A percentile compares a stretch with the other conserved stretches of the same genome.
Conservation (phyloP, 2,113 vertebrate genomes). For the Lycaon pictus region DNA sequence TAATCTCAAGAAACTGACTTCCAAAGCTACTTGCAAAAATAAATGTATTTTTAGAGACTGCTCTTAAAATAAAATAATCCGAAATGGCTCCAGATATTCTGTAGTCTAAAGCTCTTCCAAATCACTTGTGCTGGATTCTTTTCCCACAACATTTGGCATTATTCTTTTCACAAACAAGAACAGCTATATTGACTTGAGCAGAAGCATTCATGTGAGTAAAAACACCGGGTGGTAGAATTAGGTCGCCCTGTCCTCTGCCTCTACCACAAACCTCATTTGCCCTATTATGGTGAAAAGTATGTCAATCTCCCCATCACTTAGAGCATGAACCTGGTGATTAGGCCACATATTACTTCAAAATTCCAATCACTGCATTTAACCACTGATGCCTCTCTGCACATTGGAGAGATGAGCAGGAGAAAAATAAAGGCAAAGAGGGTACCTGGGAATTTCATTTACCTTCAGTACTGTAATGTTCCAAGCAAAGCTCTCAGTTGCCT, state of each 20-base stretch:
- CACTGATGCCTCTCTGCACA: not conserved
- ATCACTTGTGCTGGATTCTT: not conserved
- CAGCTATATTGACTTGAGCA: not conserved
- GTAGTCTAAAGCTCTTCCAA: not conserved
- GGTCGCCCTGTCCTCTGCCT: not conserved
- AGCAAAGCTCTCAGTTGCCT: constrained; percentile 91
- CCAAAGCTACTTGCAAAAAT: constrained; percentile 21
- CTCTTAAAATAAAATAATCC: constrained; percentile 50
- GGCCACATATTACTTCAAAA: not conserved
- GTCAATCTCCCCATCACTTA: not conserved
- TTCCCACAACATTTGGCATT: not conserved
- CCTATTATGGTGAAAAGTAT: not conserved
- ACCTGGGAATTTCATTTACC: constrained; percentile 79
- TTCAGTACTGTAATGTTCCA: constrained; percentile 93
- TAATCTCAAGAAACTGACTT: constrained; percentile 47
- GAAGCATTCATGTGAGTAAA: not conserved
- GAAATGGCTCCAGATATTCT: not conserved
- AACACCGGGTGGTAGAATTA: not conserved
- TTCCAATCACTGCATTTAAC: not conserved
- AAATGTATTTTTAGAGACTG: not conserved
- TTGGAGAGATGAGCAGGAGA: not conserved
- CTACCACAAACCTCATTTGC: not conserved
- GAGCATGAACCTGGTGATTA: not conserved
- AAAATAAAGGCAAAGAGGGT: not conserved
- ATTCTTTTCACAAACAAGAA: constrained; percentile 32